These are phyloP conservation scores for Pararge aegeria DNA, from an alignment of 1,140 invertebrate genomes.

Conservation along the genomic window DNA sequence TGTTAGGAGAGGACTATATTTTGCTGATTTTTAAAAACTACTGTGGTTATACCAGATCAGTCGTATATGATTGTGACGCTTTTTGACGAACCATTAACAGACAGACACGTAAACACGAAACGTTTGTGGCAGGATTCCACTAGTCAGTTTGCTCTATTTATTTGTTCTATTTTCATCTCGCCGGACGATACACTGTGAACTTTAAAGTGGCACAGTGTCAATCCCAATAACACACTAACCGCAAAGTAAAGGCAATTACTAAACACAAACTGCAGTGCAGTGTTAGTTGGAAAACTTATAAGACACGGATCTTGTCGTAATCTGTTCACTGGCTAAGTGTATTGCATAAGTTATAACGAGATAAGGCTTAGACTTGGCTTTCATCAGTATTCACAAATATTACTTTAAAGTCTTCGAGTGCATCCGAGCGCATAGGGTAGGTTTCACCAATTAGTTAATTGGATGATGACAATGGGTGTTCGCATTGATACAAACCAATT, in stretches of 20 bases:
- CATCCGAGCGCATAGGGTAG: too few relatives aligned
- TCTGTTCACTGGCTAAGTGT: constrained; percentile 21
- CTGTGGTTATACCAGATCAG: too few relatives aligned
- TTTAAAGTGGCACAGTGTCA: constrained; percentile 5
- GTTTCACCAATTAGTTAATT: too few relatives aligned
- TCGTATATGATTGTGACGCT: too few relatives aligned
- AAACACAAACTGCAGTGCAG: constrained; percentile 11
- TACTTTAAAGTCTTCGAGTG: not conserved
- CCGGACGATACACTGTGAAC: not conserved
- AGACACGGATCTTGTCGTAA: constrained; percentile 25
- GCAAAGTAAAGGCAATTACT: constrained; percentile 5
- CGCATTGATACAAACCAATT: too few relatives aligned
- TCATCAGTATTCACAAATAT: not conserved
- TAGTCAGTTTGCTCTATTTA: not conserved
- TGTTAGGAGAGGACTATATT: too few relatives aligned
- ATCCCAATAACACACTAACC: constrained; percentile 11
- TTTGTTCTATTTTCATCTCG: not conserved
- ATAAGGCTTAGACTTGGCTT: constrained; percentile 15
- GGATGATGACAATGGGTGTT: too few relatives aligned
- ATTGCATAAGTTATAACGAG: constrained; percentile 24
- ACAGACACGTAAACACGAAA: too few relatives aligned
- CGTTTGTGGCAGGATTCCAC: not conserved
- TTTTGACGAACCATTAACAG: too few relatives aligned
- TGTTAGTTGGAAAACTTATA: constrained; percentile 22
- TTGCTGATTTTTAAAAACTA: too few relatives aligned